Percentiles rank a stretch among this genome's conserved stretches.
Evolutionary conservation across 2,113 vertebrate species (phyloP).

Genomic region (Penelope pileata): DNA sequence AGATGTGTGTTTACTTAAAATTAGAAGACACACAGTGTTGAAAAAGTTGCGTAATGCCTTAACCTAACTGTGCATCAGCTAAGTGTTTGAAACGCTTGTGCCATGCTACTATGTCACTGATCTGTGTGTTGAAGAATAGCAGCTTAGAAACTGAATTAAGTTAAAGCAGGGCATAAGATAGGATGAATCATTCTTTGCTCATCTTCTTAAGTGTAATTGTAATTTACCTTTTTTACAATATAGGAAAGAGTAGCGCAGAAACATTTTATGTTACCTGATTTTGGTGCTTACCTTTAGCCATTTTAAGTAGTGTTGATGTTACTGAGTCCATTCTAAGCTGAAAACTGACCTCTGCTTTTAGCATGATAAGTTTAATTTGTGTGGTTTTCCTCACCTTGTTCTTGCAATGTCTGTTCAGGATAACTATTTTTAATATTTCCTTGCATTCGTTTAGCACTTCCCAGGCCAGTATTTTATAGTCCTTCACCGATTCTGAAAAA

Average conservation of each 20-base stretch:
- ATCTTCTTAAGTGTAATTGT: conserved; percentile 39
- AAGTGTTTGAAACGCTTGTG: conserved; percentile 20
- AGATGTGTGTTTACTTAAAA: conserved; percentile 67
- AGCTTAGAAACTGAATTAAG: conserved; percentile 13
- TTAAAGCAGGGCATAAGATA: conserved; percentile 32
- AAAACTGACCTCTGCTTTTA: background rate
- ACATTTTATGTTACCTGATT: background rate
- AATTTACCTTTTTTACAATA: conserved; percentile 13
- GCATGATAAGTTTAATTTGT: background rate
- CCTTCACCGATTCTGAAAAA: background rate
- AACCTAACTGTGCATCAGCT: conserved; percentile 38
- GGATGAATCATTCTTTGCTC: conserved; percentile 48
- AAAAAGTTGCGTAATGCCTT: conserved; percentile 40
- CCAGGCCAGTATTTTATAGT: background rate
- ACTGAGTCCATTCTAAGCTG: background rate
- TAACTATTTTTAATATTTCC: background rate
- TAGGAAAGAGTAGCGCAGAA: background rate
- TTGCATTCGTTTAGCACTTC: background rate
- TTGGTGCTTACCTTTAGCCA: background rate
- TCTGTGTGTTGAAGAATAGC: conserved; percentile 22
- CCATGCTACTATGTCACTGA: conserved; percentile 11
- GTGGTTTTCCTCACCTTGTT: background rate
- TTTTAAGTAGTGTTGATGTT: background rate
- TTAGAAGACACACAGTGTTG: conserved; percentile 52
- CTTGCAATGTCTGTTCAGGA: background rate